Percentiles rank a stretch among this genome's conserved stretches.
Conservation (phyloP, 1,140 invertebrate species). For the Littorina saxatilis region DNA sequence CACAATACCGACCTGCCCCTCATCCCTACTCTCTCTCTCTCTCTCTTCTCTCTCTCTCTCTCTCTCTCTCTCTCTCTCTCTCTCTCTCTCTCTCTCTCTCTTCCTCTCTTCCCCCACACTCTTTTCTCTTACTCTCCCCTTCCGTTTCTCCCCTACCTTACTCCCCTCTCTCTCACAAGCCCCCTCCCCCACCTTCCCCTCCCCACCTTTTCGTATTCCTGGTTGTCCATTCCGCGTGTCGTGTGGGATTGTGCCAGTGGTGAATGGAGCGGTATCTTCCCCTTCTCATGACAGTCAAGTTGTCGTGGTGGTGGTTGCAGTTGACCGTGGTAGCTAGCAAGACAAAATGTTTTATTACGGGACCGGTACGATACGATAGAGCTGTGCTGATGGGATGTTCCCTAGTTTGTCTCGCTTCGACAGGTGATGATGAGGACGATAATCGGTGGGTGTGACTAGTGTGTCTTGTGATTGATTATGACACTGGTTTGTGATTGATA, state of each 20-base stretch:
- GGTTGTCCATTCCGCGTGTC: background rate
- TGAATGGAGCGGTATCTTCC: too few species aligned
- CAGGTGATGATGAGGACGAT: too few species aligned
- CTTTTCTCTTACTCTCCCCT: background rate
- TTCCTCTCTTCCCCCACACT: background rate
- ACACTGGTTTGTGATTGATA: too few species aligned
- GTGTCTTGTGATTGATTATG: too few species aligned
- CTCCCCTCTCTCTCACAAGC: background rate
- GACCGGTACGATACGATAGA: too few species aligned
- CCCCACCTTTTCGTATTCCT: background rate
- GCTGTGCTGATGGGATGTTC: too few species aligned
- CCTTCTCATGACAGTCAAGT: too few species aligned
- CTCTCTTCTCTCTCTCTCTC: slow-evolving; percentile 9
- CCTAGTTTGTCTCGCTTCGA: too few species aligned
- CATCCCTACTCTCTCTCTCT: background rate
- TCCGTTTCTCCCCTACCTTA: background rate
- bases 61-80: background rate
- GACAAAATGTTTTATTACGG: too few species aligned
- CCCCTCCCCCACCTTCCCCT: background rate
- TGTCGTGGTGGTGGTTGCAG: too few species aligned
- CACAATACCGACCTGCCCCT: slow-evolving; percentile 36
- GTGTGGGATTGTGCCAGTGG: background rate
- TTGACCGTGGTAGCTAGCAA: too few species aligned
- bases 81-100: background rate
- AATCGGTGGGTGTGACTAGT: too few species aligned